Percentiles rank a stretch among this genome's conserved stretches.
Conservation (phyloP, 2,888 invertebrate genomes). For the Thelaira solivaga region DNA sequence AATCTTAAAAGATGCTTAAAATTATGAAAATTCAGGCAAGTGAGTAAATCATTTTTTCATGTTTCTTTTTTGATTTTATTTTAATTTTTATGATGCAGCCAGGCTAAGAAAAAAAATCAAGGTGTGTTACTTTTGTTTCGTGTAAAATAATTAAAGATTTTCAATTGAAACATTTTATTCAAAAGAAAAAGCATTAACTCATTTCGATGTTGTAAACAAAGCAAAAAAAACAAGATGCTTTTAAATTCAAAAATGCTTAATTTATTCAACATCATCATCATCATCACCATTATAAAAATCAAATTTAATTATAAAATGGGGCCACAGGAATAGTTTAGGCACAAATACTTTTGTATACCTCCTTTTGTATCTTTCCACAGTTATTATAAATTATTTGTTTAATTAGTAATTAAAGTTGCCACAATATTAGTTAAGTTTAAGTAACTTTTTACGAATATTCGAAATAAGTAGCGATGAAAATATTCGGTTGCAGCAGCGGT, state of each 20-base stretch:
- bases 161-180: conserved; percentile 29
- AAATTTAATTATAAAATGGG: conserved; percentile 29
- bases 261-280: conserved; percentile 9
- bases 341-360: too few relatives aligned
- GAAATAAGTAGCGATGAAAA: too few relatives aligned
- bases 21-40: conserved; percentile 8
- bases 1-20: conserved; percentile 33
- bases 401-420: too few relatives aligned
- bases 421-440: too few relatives aligned
- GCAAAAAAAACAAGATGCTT: not conserved
- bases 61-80: not conserved
- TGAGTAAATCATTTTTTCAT: not conserved
- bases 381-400: too few relatives aligned
- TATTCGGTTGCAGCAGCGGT: too few relatives aligned
- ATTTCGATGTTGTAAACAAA: not conserved
- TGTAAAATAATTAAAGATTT: conserved; percentile 32
- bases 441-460: too few relatives aligned
- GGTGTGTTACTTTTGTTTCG: conserved; percentile 19
- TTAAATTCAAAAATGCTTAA: not conserved
- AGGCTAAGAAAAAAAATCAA: not conserved
- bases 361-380: too few relatives aligned
- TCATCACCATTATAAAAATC: conserved; percentile 14
- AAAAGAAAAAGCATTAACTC: not conserved
- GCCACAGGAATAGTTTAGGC: too few relatives aligned
- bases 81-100: too few relatives aligned